Conservation (phyloP, 2,113 vertebrate genomes). For the Pterophyllum scalare region DNA sequence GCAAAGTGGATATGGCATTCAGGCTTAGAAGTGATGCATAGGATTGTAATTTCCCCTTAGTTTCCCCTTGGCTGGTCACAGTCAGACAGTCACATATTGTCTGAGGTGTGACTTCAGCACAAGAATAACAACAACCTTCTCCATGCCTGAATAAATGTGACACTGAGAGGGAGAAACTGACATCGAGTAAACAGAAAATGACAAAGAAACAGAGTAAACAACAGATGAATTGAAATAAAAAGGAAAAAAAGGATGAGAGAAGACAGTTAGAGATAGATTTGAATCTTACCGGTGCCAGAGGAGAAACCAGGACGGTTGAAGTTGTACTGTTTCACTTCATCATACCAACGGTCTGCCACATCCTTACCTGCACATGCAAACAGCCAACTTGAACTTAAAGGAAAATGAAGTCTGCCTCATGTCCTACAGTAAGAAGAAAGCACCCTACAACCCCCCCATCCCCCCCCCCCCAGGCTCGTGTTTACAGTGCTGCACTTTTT, state of each 20-base stretch:
- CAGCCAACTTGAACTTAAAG: conserved; percentile 3
- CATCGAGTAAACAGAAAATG: conserved; percentile 19
- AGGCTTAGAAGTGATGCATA: conserved; percentile 17
- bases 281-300: conserved; percentile 90
- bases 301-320: conserved; percentile 95
- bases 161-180: conserved; percentile 10
- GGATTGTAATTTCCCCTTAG: conserved; percentile 19
- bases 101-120: conserved; percentile 27
- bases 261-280: not conserved
- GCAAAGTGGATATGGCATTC: conserved; percentile 18
- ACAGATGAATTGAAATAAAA: not conserved
- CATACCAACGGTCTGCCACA: conserved; percentile 95
- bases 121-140: conserved; percentile 27
- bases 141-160: conserved; percentile 15
- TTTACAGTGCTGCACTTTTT: conserved; percentile 20
- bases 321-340: conserved; percentile 95
- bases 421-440: not conserved
- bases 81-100: conserved; percentile 38
- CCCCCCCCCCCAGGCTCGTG: not conserved
- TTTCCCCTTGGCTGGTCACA: conserved; percentile 37
- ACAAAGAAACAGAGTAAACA: conserved; percentile 15
- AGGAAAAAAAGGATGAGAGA: not conserved
- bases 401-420: conserved; percentile 2
- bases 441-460: conserved; percentile 7
- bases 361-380: conserved; percentile 86